Base-by-base conservation (phyloP, 2,113 vertebrate species). In the Paratilapia polleni region DNA sequence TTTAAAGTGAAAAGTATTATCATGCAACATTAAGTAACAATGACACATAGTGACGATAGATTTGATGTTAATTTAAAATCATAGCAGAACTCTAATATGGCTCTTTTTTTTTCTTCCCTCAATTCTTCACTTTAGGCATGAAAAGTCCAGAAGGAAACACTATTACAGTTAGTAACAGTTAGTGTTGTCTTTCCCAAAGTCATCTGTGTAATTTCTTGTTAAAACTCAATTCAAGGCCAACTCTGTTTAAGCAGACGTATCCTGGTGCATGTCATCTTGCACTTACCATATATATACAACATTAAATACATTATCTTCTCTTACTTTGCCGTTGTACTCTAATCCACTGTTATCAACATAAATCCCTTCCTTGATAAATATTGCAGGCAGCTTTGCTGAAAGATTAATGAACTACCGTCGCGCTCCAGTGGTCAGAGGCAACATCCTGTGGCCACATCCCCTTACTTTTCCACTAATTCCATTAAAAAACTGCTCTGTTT, bases 351-450 rank as follows among this genome's bases (percentile, higher is more conserved):
- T 87, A 89, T 87, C 66, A 52, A 77, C 88, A 75, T 74, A 68
- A 91, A 91, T 91, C 86, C 84, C 76, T 75, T 86, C 86, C 80
- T 82, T 86, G 87, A 92, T 93, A 92, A 94, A 93, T 92, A 91
- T 91, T 92, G 74, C 90, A 94, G 70, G 61, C 81, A 1, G 83
- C 84, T 82, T 70, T 15, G 73, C 85, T 93, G 83, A 91, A 91
- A 94, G 85, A 91, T 90, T 87, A 91, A 93, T 90, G 92, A 90
- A 80, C n/a, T 0, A 1, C 5, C 36, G 77, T 87, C 68, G 31
- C 22, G 58, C 90, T 89, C 87, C 81, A 4, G 78, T 56, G 56
- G 82, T 84, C 87, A 41, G 82, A 84, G 22, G 88, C 76, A 83
- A 83, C 93, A 62, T 92, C 91, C 87, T 79, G 84, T 82, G 83